phyloP scores from a whole-genome alignment of 1,140 invertebrate genomes.

The Dendroctonus valens region DNA sequence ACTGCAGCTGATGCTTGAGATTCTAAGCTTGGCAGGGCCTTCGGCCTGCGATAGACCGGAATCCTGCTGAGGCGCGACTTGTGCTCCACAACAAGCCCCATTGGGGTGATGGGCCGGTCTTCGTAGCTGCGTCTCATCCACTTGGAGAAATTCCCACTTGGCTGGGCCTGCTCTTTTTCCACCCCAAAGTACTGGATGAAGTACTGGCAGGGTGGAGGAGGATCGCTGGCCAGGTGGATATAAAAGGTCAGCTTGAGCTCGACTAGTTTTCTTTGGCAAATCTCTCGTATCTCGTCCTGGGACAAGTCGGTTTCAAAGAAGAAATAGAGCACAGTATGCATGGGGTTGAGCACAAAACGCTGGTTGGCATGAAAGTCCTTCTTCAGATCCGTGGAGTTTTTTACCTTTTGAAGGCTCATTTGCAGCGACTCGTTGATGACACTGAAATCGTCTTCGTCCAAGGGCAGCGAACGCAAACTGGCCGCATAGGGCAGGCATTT shows the following conservation, averaged over 20 bases:
- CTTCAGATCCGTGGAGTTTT: conserved; percentile 29
- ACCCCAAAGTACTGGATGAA: no score
- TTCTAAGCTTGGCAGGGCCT: neutral
- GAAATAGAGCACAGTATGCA: conserved; percentile 1
- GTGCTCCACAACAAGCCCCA: no score
- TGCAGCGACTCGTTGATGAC: conserved; percentile 38
- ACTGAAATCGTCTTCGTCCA: conserved; percentile 36
- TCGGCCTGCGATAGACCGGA: conserved; percentile 8
- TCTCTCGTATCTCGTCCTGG: neutral
- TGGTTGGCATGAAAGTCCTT: neutral
- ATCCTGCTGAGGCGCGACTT: conserved; percentile 4
- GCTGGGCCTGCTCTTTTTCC: no score
- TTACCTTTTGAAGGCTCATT: conserved; percentile 38
- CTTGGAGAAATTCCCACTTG: no score
- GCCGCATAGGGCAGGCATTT: conserved; percentile 39
- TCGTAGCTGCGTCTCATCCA: no score
- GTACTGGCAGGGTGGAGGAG: no score
- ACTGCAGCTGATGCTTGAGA: no score
- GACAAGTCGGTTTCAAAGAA: neutral
- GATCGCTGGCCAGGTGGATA: conserved; percentile 25
- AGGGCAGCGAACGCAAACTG: conserved; percentile 40
- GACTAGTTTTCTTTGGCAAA: neutral
- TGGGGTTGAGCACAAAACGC: neutral
- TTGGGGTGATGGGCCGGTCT: no score
- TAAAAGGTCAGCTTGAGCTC: conserved; percentile 21